Conservation (phyloP, 2,888 invertebrate genomes). For the Chalcis sispes region DNA sequence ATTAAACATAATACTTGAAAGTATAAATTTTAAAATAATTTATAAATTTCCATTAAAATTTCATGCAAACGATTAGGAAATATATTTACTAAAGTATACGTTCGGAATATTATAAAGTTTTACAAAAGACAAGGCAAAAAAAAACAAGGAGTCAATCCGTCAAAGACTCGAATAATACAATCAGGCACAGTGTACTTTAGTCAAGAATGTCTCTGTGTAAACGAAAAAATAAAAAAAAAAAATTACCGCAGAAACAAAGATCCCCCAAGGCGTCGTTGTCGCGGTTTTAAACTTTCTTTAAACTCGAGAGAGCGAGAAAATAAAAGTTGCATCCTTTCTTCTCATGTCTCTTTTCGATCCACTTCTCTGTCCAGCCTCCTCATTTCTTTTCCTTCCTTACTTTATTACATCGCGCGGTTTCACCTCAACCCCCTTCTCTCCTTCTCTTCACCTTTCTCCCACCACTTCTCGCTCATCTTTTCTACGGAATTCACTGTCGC, state of each 20-base stretch:
- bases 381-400: too few relatives aligned
- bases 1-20: too few relatives aligned
- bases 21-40: too few relatives aligned
- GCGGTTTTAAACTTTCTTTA: conserved; percentile 55
- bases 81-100: too few relatives aligned
- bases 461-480: conserved; percentile 47
- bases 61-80: too few relatives aligned
- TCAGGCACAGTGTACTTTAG: conserved; percentile 22
- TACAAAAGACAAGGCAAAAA: too few relatives aligned
- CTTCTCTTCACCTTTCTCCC: neutral
- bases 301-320: conserved; percentile 43
- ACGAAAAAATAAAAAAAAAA: conserved; percentile 12
- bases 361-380: neutral
- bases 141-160: conserved; percentile 1
- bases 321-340: conserved; percentile 39
- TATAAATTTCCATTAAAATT: too few relatives aligned
- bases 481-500: conserved; percentile 64
- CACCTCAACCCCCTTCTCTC: too few relatives aligned
- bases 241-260: conserved; percentile 46
- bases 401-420: conserved; percentile 39
- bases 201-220: conserved; percentile 27
- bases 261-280: conserved; percentile 41
- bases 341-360: conserved; percentile 34
- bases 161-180: conserved; percentile 42
- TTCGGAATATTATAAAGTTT: too few relatives aligned